Base-by-base conservation (phyloP, 2,888 invertebrate species). In the Callyntrura guangdongensis region DNA sequence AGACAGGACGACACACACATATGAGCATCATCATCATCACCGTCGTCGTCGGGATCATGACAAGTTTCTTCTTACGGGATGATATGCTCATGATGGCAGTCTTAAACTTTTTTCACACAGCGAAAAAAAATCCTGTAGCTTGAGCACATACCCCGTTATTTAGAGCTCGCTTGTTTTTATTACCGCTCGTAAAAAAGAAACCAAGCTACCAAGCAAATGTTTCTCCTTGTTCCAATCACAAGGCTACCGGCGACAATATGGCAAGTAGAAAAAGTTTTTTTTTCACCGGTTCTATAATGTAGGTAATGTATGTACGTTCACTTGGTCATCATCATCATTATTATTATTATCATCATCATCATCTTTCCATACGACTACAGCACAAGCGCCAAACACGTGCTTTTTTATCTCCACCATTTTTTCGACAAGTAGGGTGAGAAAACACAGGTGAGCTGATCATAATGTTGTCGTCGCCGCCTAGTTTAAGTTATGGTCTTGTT, bases 361-460 rank as follows among this genome's bases (percentile, higher is more conserved):
- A 36, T 36, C 36, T 36, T 36, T 36, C 36, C 36, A 36, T 36
- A 36, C 53, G n/a, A 8, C 11, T 56, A 36, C 25, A 22, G 8
- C 59, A 59, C n/a, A n/a, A n/a, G 59, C 17, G 14, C 36, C 53
- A 77, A 14, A 47, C 74, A 22, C 82, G 82, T 82, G 82, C 47
- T 82, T 81, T 61, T 82, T 64, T 82, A 61, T 82, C 45, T 82
- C 56, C 64, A 64, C 82, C 25, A 59, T 82, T 82, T 45, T 49
- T 45, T 49, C 5, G 61, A 82, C 79, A 88, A 88, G 81, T 67
- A 81, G 87, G 79, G 82, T 88, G 87, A 88, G 87, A 88, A 88
- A 88, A 61, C 81, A 45, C 87, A 88, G 87, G 87, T 88, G 87
- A 88, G 59, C 69, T 36, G 87, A 64, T 82, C 87, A 82, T 88